Base-by-base conservation (phyloP, 2,797 vertebrate genomes). In the Coregonus sp. region DNA sequence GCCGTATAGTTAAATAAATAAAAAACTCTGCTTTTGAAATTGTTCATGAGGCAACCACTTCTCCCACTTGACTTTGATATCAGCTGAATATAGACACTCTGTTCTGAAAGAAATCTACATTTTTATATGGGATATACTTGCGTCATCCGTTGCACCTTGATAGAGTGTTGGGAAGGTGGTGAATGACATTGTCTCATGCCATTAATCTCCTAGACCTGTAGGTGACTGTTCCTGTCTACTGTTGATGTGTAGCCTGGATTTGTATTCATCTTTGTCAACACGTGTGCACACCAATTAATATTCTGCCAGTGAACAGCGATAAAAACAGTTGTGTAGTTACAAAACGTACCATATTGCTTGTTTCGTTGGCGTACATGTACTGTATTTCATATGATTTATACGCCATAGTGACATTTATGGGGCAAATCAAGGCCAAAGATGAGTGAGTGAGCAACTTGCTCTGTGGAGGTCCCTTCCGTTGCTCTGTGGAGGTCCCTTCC, bases 11-110 rank as follows among this genome's bases (percentile, higher is more conserved):
- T 69, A 25, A 25, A 25, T 25, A 25, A 25, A 25, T 54, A 11
- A 79, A 74, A 78, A 86, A 79, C 75, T 61, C 51, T 29, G 70
- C 81, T 79, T 85, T 77, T 80, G 74, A 52, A 78, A 75, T 76
- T 15, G 72, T 81, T 87, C 86, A 83, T 80, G 85, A 86, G 77
- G 85, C 82, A 88, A 84, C 77, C 59, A 9, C 51, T 69, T 72
- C 73, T 77, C 80, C 86, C 82, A 77, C 33, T 37, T 20, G 33
- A 11, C 33, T 47, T 11, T 18, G 67, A 69, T 37, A 11, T 20
- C 35, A 37, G 67, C 67, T 14, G 35, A 25, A 63, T 25, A 25
- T 63, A 25, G 59, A 12, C 20, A 9, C n/a, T 12, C 9, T 12
- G 59, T 11, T 63, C 59, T 63, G 59, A 63, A 63, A 63, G 7